phyloP scores from a whole-genome alignment of 2,113 vertebrate species.

The Grammomys dolichurus region DNA sequence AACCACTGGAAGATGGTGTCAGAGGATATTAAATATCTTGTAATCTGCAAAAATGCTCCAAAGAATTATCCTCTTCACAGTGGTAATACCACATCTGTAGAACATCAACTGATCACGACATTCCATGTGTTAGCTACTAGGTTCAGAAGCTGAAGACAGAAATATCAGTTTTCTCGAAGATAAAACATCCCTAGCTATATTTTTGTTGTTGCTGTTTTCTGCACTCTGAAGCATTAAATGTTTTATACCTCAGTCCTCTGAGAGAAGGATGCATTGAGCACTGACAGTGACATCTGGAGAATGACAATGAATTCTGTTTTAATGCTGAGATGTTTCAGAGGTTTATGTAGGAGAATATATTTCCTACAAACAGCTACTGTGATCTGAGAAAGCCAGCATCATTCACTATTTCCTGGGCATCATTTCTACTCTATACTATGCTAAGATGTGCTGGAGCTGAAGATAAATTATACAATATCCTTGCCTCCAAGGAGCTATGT shows the following conservation, averaged over 20 bases:
- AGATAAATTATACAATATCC: constrained; percentile 23
- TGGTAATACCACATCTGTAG: background rate
- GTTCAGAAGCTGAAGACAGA: constrained; percentile 5
- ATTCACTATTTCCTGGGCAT: constrained; percentile 27
- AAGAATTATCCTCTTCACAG: background rate
- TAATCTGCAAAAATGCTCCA: background rate
- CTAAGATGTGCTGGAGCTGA: background rate
- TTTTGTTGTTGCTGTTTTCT: background rate
- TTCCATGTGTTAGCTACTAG: background rate
- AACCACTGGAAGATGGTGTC: background rate
- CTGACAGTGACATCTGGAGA: constrained; percentile 8
- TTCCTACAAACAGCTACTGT: background rate
- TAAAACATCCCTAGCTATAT: background rate
- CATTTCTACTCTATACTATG: constrained; percentile 14
- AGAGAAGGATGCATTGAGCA: background rate
- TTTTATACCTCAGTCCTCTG: background rate
- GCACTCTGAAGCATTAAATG: constrained; percentile 9
- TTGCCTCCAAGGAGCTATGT: constrained; percentile 48
- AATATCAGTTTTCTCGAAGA: background rate
- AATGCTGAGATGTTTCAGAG: background rate
- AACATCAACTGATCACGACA: background rate
- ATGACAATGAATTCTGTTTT: background rate
- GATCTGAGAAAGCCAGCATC: background rate
- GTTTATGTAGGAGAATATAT: constrained; percentile 21
- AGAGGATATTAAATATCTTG: background rate